Evolutionary conservation across 2,797 vertebrate genomes (phyloP).

Genomic region (Sebastiscus tertius): DNA sequence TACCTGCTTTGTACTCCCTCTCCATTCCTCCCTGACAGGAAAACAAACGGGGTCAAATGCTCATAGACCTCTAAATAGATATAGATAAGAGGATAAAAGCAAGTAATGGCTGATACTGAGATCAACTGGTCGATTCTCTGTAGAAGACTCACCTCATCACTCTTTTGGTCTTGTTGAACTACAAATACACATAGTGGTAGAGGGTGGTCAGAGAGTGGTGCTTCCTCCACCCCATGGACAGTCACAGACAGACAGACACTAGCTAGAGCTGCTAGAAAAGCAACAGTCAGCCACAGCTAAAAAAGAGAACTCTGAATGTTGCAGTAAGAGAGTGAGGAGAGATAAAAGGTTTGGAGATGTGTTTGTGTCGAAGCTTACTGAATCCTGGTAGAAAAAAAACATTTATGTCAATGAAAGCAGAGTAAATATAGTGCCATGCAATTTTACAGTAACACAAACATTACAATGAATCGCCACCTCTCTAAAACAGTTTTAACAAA

Average conservation of each 20-base stretch:
- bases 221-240: neutral
- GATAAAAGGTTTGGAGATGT: too few species aligned
- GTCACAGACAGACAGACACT: neutral
- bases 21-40: neutral
- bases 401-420: too few species aligned
- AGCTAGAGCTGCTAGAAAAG: neutral
- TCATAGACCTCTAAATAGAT: neutral
- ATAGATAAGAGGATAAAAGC: neutral
- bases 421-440: neutral
- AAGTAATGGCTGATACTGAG: neutral
- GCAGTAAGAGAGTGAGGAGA: neutral
- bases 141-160: neutral
- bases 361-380: neutral
- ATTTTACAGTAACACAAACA: neutral
- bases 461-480: too few species aligned
- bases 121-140: neutral
- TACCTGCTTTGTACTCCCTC: neutral
- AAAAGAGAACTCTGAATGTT: neutral
- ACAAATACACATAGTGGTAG: neutral
- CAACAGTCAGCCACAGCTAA: neutral
- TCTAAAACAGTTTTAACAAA: too few species aligned
- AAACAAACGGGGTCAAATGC: neutral
- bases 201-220: neutral
- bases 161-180: neutral
- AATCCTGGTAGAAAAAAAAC: neutral